These are phyloP conservation scores for Episyrphus balteatus DNA, from an alignment of 1,140 invertebrate species.

Conservation along the genomic window DNA sequence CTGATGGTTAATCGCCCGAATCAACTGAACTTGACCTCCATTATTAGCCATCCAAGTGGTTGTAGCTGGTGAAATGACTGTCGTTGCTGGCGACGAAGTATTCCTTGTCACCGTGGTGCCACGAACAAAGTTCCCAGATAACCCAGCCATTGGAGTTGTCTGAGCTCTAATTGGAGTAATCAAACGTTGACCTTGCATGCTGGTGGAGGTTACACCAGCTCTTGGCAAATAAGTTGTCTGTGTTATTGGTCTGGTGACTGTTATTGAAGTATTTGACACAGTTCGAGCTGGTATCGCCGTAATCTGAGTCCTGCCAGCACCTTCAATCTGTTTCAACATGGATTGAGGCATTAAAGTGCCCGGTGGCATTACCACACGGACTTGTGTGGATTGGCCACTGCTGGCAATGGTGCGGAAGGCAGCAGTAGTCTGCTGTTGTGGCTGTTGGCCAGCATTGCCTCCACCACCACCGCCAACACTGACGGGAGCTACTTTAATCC, in stretches of 20 bases:
- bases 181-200: constrained; percentile 27
- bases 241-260: constrained; percentile 27
- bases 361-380: constrained; percentile 30
- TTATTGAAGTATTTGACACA: constrained; percentile 32
- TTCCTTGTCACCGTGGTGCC: constrained; percentile 15
- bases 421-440: constrained; percentile 18
- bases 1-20: constrained; percentile 27
- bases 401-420: constrained; percentile 27
- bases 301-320: constrained; percentile 30
- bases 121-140: constrained; percentile 23
- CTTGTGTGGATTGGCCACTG: constrained; percentile 30
- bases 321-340: constrained; percentile 33
- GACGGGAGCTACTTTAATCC: no score
- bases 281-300: constrained; percentile 31
- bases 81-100: constrained; percentile 22
- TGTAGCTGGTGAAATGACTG: constrained; percentile 31
- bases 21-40: constrained; percentile 28
- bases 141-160: constrained; percentile 15
- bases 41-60: constrained; percentile 32
- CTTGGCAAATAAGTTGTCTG: constrained; percentile 30
- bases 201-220: constrained; percentile 27
- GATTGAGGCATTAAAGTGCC: constrained; percentile 8
- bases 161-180: constrained; percentile 19
- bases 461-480: neutral
- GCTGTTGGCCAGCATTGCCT: neutral